Conservation (phyloP, 2,797 vertebrate species). For the Pempheris klunzingeri region DNA sequence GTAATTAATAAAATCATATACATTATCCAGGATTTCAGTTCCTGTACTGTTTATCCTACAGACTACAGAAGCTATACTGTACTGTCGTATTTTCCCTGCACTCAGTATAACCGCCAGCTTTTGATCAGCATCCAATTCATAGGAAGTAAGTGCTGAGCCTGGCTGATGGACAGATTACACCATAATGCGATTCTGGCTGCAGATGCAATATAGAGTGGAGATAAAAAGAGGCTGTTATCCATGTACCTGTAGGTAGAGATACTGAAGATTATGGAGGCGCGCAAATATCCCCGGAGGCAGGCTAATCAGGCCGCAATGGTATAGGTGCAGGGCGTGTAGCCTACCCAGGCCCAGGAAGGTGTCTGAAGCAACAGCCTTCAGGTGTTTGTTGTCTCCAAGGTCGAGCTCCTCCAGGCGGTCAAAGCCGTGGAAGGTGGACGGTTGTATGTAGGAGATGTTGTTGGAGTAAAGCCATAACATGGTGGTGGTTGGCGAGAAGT, state of each 20-base stretch:
- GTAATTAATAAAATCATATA: slow-evolving; percentile 33
- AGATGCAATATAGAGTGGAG: slow-evolving; percentile 62
- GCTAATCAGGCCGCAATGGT: slow-evolving; percentile 93
- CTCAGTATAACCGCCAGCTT: slow-evolving; percentile 55
- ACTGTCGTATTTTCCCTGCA: slow-evolving; percentile 50
- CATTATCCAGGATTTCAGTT: slow-evolving; percentile 4
- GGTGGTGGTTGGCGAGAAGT: slow-evolving; percentile 94
- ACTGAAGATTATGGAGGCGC: slow-evolving; percentile 94
- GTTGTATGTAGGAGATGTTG: slow-evolving; percentile 97
- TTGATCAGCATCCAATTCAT: slow-evolving; percentile 64
- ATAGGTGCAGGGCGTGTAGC: slow-evolving; percentile 95
- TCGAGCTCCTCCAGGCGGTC: slow-evolving; percentile 96
- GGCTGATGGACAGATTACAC: slow-evolving; percentile 68
- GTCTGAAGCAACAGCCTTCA: slow-evolving; percentile 91
- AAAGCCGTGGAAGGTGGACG: slow-evolving; percentile 93
- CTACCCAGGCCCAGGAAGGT: slow-evolving; percentile 94
- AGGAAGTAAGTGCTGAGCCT: slow-evolving; percentile 60
- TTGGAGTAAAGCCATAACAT: slow-evolving; percentile 99
- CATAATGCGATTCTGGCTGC: slow-evolving; percentile 61
- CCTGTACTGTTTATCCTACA: slow-evolving; percentile 2
- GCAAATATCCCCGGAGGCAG: slow-evolving; percentile 92
- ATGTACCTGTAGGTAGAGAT: slow-evolving; percentile 95
- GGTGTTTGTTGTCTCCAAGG: slow-evolving; percentile 94
- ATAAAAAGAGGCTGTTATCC: slow-evolving; percentile 52
- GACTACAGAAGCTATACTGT: slow-evolving; percentile 30